Evolutionary conservation across 2,797 vertebrate genomes (phyloP), one percentile per base, ranked within the genome.

Genomic region (Xerus rutilus): DNA sequence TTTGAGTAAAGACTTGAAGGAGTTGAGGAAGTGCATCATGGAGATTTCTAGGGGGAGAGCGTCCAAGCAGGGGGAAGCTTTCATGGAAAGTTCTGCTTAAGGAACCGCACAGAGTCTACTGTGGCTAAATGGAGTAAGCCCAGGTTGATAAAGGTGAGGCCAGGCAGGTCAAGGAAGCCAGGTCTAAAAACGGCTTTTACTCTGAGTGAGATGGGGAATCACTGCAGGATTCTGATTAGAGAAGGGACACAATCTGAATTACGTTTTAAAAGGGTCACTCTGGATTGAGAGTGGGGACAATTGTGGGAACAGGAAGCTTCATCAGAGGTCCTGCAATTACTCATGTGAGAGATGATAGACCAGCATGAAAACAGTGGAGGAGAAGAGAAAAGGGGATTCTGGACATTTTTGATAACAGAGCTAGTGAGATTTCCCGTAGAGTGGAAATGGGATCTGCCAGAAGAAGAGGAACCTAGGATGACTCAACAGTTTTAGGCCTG

Each of bases 41-140:
- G 52, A 67, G 54, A 6, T 2, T 21, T 9, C 65, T 1, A 0
- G 15, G 39, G 32, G 10, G 6, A 74, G 21, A 64, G 57, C 0
- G 3, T 28, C 47, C 3, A 14, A 35, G 65, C 25, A 86, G 49
- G 79, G 45, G 25, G 47, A 52, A 59, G 15, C 10, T 7, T 47
- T 18, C 11, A 8, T 13, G 13, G 62, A 79, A 81, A 94, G 30
- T 1, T 25, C 77, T 65, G 43, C 65, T 86, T 52, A 39, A 47
- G 74, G 21, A 79, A n/a, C 8, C 86, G 30, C 8, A 14, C 11
- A 0, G 47, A 59, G 15, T 43, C 43, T 20, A 4, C 25, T 23
- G 76, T 45, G 39, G 79, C 12, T 43, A 91, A 94, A 45, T 28
- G 10, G 21, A 1, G 1, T 21, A 21, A 93, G 7, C 0, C 1